Conservation (phyloP, 2,797 vertebrate genomes). For the Neosilurus mollespiculum region DNA sequence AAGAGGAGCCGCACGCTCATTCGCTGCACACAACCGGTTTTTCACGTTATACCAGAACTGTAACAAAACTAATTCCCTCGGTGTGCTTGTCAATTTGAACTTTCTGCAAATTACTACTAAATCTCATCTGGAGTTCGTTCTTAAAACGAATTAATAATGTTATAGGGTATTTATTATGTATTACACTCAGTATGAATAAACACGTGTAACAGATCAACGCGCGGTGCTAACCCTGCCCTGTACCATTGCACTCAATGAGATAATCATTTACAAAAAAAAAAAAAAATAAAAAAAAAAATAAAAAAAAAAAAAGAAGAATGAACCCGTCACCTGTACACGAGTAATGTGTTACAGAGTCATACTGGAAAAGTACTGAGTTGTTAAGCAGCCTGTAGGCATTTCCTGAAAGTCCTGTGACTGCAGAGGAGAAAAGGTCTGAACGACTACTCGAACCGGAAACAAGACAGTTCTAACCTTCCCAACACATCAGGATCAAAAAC, state of each 20-base stretch:
- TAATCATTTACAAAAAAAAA: not conserved
- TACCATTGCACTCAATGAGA: too few species aligned
- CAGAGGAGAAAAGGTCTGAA: not conserved
- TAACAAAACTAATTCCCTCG: not conserved
- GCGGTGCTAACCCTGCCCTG: too few species aligned
- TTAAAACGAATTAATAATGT: not conserved
- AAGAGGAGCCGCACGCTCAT: not conserved
- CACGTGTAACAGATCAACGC: not conserved
- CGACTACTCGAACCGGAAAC: too few species aligned
- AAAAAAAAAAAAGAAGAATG: not conserved
- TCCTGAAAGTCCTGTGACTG: not conserved
- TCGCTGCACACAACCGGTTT: conserved; percentile 31
- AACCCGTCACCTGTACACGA: not conserved
- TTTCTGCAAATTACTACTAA: not conserved
- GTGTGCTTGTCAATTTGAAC: not conserved
- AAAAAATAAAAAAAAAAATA: not conserved
- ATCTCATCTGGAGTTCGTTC: not conserved
- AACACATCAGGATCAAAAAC: too few species aligned
- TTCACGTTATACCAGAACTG: conserved; percentile 44
- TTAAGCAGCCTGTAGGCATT: not conserved
- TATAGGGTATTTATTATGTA: not conserved
- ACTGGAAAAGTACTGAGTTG: not conserved
- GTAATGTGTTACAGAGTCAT: not conserved
- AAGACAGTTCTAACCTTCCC: too few species aligned
- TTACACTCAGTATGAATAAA: not conserved